These are phyloP conservation scores for Epicampocera succincta DNA, from an alignment of 2,888 invertebrate species.

Conservation along the genomic window DNA sequence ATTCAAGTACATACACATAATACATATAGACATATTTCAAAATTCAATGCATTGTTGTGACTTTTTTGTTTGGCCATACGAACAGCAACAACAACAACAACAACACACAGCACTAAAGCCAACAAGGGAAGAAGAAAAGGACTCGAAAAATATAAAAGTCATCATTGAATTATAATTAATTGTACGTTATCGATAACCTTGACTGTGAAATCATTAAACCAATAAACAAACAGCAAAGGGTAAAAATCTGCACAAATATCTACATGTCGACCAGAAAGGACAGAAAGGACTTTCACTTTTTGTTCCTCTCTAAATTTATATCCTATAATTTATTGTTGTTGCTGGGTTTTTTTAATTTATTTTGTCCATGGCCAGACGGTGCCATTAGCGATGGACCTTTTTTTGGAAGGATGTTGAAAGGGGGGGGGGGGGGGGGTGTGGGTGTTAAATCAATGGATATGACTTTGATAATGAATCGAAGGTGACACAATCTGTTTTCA, in stretches of 20 bases:
- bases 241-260: conserved; percentile 15
- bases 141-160: conserved; percentile 48
- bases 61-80: not conserved
- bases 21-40: conserved; percentile 17
- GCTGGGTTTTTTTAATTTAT: too few relatives aligned
- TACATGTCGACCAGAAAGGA: not conserved
- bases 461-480: conserved; percentile 63
- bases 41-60: conserved; percentile 47
- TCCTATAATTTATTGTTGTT: conserved; percentile 29
- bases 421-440: not conserved
- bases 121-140: conserved; percentile 17
- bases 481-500: conserved; percentile 64
- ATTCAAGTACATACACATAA: not conserved
- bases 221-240: conserved; percentile 30
- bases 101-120: too few relatives aligned
- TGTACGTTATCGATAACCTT: conserved; percentile 69
- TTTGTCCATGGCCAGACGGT: conserved; percentile 44
- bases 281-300: conserved; percentile 61
- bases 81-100: conserved; percentile 28
- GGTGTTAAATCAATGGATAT: conserved; percentile 39
- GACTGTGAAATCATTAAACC: conserved; percentile 62
- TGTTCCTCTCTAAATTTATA: not conserved
- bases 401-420: too few relatives aligned
- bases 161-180: conserved; percentile 69
- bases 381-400: conserved; percentile 49